Percentiles rank a stretch among this genome's conserved stretches.
Conservation (phyloP, 2,113 vertebrate species). For the Capreolus pygargus region DNA sequence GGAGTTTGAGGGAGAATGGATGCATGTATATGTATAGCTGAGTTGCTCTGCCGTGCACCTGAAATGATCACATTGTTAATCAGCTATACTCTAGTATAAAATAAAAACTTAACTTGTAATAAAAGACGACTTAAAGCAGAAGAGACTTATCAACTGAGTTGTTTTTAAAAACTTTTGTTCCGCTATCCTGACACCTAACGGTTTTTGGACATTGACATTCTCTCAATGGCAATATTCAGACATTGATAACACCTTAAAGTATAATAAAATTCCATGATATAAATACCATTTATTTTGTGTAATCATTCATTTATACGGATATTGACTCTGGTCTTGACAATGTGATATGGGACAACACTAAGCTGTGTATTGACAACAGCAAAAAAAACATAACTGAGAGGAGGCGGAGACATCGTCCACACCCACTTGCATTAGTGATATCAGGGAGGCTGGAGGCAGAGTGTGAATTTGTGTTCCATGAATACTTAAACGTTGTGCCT, state of each 20-base stretch:
- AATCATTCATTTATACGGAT: not conserved
- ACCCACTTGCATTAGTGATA: not conserved
- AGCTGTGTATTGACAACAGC: not conserved
- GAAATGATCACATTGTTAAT: not conserved
- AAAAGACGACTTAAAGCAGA: not conserved
- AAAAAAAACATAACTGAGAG: not conserved
- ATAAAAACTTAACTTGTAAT: not conserved
- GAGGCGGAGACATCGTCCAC: not conserved
- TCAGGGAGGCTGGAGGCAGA: not conserved
- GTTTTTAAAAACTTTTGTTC: not conserved
- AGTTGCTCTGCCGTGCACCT: not conserved
- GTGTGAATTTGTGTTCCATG: not conserved
- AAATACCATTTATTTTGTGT: not conserved
- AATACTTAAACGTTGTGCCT: not conserved
- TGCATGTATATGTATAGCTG: not conserved
- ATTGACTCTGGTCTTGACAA: not conserved
- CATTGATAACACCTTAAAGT: not conserved
- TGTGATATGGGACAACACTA: not conserved
- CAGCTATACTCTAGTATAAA: not conserved
- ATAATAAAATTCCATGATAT: not conserved
- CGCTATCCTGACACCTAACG: not conserved
- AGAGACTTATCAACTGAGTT: not conserved
- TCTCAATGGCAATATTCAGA: not conserved
- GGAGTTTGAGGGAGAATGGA: not conserved
- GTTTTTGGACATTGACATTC: not conserved